Conservation (phyloP, 1,140 invertebrate genomes). For the Bradynema listronoti region DNA sequence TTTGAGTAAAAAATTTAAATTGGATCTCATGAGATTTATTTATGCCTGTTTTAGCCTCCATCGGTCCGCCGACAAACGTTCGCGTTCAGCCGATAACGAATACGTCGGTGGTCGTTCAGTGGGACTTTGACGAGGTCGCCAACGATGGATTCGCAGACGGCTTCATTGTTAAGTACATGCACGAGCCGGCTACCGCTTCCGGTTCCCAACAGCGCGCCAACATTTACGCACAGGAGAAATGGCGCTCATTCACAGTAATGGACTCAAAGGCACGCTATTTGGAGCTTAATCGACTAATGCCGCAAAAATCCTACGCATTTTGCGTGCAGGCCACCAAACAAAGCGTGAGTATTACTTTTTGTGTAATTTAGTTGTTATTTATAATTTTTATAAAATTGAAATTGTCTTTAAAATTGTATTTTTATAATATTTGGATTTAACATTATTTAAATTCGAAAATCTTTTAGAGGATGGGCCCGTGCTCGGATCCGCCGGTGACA, state of each 20-base stretch:
- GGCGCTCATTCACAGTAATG: constrained; percentile 36
- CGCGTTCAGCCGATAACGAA: constrained; percentile 52
- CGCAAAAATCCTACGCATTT: constrained; percentile 54
- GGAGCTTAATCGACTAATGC: constrained; percentile 37
- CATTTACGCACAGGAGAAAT: constrained; percentile 32
- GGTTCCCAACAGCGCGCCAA: constrained; percentile 13
- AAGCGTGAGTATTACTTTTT: constrained; percentile 40
- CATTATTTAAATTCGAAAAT: background rate
- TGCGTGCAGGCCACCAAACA: constrained; percentile 56
- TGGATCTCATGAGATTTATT: background rate
- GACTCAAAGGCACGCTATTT: constrained; percentile 44
- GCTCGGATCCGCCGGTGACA: constrained; percentile 53
- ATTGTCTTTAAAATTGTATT: constrained; percentile 2
- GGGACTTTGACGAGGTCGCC: constrained; percentile 50
- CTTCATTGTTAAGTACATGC: constrained; percentile 56
- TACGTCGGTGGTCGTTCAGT: constrained; percentile 54
- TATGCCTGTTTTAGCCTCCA: constrained; percentile 46
- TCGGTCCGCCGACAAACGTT: constrained; percentile 54
- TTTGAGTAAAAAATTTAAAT: background rate
- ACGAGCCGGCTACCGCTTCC: constrained; percentile 42
- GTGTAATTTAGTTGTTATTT: background rate
- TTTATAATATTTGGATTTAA: background rate
- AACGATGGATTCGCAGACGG: constrained; percentile 43
- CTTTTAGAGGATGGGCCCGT: constrained; percentile 53
- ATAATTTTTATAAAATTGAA: background rate